These are phyloP conservation scores for Cinclus mexicanus DNA, from an alignment of 2,113 vertebrate genomes.

Conservation along the genomic window DNA sequence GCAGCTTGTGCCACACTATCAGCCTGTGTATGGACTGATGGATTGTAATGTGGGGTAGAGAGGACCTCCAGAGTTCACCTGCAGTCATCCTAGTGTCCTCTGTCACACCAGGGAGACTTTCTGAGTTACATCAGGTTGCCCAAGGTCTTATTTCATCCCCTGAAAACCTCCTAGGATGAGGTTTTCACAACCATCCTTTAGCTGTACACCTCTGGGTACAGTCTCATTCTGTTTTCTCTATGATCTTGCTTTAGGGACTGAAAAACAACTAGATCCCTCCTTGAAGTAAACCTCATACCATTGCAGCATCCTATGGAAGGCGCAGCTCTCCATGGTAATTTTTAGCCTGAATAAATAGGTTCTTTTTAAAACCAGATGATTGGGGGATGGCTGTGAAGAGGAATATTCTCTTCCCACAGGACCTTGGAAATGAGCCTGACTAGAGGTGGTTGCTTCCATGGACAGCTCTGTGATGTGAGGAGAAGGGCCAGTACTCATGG, in stretches of 20 bases:
- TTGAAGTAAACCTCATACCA: background rate
- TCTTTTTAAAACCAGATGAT: background rate
- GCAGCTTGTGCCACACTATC: background rate
- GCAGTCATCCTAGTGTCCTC: background rate
- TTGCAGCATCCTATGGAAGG: background rate
- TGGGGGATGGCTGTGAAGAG: background rate
- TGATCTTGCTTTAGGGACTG: background rate
- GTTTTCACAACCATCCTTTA: background rate
- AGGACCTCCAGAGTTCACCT: background rate
- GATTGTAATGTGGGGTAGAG: background rate
- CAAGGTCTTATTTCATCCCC: background rate
- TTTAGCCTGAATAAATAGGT: background rate
- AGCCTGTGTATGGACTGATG: fast-evolving
- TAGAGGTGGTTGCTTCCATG: constrained; percentile 67
- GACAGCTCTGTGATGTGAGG: constrained; percentile 67
- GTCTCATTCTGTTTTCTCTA: background rate
- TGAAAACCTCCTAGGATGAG: background rate
- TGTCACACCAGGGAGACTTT: background rate
- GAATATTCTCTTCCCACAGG: constrained; percentile 74
- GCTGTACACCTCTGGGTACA: background rate
- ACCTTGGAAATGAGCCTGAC: constrained; percentile 74
- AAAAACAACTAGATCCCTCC: background rate
- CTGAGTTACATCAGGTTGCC: background rate
- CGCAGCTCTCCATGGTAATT: background rate
- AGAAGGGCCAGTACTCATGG: constrained; percentile 70